Percentiles rank a stretch among this genome's conserved stretches.
Conservation (phyloP, 2,797 vertebrate species). For the Nyctalus aviator region DNA sequence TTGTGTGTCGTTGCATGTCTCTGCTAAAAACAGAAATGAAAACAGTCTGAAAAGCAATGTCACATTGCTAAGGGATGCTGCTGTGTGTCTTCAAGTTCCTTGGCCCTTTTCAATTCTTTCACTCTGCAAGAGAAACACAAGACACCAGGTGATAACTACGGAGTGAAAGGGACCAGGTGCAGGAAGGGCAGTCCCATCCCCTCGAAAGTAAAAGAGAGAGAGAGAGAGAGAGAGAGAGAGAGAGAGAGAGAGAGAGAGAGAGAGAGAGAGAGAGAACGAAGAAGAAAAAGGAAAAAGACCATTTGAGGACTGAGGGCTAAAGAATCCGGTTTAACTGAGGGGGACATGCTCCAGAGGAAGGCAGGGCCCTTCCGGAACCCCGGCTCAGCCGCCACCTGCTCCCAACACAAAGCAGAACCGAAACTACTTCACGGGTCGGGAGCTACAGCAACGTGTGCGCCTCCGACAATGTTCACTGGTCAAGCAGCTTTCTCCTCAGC, state of each 20-base stretch:
- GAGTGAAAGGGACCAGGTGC: conserved; percentile 66
- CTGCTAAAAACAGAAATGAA: conserved; percentile 97
- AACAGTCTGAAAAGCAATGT: conserved; percentile 98
- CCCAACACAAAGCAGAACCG: background rate
- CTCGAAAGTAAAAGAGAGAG: conserved; percentile 47
- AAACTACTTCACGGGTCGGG: background rate
- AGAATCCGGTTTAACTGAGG: background rate
- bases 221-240: too few relatives aligned
- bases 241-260: too few relatives aligned
- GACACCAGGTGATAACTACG: conserved; percentile 84
- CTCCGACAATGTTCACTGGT: background rate
- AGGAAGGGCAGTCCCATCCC: conserved; percentile 39
- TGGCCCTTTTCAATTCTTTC: conserved; percentile 99
- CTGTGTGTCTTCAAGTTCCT: conserved; percentile 98
- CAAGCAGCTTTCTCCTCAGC: background rate
- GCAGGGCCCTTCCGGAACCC: background rate
- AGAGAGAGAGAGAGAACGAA: background rate
- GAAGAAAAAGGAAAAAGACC: conserved; percentile 46
- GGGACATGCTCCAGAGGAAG: background rate
- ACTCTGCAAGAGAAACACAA: conserved; percentile 93
- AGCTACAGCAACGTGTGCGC: background rate
- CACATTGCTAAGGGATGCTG: conserved; percentile 98
- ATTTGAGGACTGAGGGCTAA: conserved; percentile 42
- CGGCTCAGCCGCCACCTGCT: background rate
- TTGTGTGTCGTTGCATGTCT: conserved; percentile 96